A percentile compares a stretch with the other conserved stretches of the same genome.
These are phyloP conservation scores for Leptopilina boulardi DNA, from an alignment of 1,140 invertebrate genomes.

Conservation along the genomic window DNA sequence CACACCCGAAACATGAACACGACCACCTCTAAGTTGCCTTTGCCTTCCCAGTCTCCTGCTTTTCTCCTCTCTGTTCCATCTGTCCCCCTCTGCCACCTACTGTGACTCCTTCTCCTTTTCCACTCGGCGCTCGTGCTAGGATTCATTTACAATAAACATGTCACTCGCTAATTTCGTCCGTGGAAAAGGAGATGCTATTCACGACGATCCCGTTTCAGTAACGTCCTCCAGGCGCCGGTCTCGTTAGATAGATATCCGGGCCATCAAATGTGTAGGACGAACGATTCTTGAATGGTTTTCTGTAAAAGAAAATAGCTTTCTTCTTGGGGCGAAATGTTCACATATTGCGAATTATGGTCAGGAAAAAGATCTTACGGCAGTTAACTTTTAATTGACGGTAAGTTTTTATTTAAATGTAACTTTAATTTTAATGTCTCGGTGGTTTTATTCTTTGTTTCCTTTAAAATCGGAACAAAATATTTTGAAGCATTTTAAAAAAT, in stretches of 20 bases:
- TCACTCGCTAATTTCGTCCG: slow-evolving; percentile 70
- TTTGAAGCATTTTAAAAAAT: no score
- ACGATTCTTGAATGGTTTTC: slow-evolving; percentile 27
- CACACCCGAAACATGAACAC: slow-evolving; percentile 32
- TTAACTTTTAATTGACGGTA: neutral
- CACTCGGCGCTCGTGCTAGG: slow-evolving; percentile 55
- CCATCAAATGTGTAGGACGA: slow-evolving; percentile 38
- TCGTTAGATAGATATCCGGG: slow-evolving; percentile 36
- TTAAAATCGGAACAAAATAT: no score
- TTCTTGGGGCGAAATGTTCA: slow-evolving; percentile 10
- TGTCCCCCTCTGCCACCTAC: neutral
- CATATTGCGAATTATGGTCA: slow-evolving; percentile 18
- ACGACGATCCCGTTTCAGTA: slow-evolving; percentile 50
- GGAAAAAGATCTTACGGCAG: neutral
- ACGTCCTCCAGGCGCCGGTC: slow-evolving; percentile 16
- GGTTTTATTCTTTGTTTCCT: no score
- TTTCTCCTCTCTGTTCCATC: slow-evolving; percentile 40
- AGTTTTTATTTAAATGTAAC: neutral
- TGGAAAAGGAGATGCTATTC: slow-evolving; percentile 59
- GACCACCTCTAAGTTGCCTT: slow-evolving; percentile 36
- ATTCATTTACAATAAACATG: slow-evolving; percentile 77
- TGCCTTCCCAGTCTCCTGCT: slow-evolving; percentile 39
- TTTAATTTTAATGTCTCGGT: neutral
- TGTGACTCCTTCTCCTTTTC: slow-evolving; percentile 35
- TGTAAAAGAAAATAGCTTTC: slow-evolving; percentile 30